These are phyloP conservation scores for Ispidina lecontei DNA, from an alignment of 2,797 vertebrate species.

Conservation along the genomic window DNA sequence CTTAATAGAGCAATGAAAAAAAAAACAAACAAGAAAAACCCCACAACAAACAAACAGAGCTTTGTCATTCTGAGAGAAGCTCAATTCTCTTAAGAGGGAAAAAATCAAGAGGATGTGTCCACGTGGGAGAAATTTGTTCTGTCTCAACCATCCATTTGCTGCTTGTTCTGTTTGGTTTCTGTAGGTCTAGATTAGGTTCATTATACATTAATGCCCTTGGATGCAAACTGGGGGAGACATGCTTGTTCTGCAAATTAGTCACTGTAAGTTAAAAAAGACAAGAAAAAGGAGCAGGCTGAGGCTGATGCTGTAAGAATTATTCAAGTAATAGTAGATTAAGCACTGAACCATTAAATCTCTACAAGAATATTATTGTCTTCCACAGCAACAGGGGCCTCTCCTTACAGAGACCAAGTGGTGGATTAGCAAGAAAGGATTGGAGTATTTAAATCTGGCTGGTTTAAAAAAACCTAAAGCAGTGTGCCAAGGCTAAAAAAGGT, in stretches of 20 bases:
- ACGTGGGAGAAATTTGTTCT: not conserved
- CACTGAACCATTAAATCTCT: not conserved
- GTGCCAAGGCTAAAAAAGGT: not conserved
- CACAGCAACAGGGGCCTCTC: not conserved
- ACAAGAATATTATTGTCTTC: not conserved
- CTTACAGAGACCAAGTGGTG: not conserved
- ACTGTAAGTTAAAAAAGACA: not conserved
- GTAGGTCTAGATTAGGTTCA: not conserved
- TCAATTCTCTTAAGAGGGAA: not conserved
- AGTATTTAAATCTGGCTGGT: not conserved
- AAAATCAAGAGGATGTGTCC: not conserved
- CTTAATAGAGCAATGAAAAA: not conserved
- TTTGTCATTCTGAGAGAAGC: not conserved
- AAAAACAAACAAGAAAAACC: too few relatives aligned
- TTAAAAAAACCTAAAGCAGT: not conserved
- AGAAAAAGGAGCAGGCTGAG: not conserved
- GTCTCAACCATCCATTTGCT: not conserved
- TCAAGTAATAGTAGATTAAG: not conserved
- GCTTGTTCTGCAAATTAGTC: slow-evolving; percentile 10
- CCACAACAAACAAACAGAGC: not conserved
- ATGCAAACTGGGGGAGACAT: not conserved
- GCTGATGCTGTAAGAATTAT: not conserved
- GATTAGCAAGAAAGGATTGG: not conserved
- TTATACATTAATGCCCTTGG: not conserved
- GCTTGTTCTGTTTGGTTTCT: not conserved